phyloP scores from a whole-genome alignment of 2,113 vertebrate genomes.

The Stictonetta naevosa region DNA sequence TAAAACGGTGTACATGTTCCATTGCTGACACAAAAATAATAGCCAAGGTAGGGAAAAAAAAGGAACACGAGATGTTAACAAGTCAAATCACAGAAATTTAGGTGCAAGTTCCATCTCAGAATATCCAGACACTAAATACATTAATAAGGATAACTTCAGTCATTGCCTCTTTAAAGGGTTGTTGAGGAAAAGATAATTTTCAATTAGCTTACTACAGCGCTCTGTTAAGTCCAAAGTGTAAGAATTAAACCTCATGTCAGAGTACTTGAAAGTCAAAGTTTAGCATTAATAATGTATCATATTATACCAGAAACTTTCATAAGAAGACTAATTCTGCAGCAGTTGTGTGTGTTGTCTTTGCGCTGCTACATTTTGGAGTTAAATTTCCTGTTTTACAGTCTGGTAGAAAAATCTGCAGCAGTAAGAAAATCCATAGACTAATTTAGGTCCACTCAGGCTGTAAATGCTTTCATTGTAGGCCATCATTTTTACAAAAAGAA shows the following conservation, averaged over 20 bases:
- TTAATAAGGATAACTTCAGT: background rate
- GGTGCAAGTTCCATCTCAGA: background rate
- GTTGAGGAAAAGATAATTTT: background rate
- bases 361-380: background rate
- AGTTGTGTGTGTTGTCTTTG: background rate
- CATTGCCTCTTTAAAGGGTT: background rate
- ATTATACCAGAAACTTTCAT: background rate
- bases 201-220: background rate
- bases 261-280: background rate
- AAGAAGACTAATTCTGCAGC: background rate
- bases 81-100: background rate
- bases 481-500: background rate
- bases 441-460: background rate
- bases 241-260: background rate
- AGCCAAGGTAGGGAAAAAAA: background rate
- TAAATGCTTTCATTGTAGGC: background rate
- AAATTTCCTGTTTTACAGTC: background rate
- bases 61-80: background rate
- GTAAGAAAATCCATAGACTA: background rate
- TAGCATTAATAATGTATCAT: background rate
- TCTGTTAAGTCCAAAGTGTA: background rate
- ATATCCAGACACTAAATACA: background rate
- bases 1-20: background rate
- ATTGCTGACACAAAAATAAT: background rate
- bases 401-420: background rate